phyloP scores from a whole-genome alignment of 2,113 vertebrate genomes.

The Raja brachyura region DNA sequence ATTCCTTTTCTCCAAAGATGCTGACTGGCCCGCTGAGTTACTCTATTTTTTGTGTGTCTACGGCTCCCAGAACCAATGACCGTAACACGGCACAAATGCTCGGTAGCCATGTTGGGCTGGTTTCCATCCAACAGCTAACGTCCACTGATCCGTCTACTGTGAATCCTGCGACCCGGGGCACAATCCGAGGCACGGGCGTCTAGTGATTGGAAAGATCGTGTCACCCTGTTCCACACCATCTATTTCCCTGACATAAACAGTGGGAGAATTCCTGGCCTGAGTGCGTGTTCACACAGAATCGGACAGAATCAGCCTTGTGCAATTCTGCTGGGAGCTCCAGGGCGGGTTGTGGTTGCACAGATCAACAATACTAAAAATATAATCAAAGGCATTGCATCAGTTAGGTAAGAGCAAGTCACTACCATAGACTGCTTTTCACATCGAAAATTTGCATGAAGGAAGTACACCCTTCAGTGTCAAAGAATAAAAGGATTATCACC shows the following conservation, averaged over 20 bases:
- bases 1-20: too few species aligned
- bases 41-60: too few species aligned
- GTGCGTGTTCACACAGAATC: not conserved
- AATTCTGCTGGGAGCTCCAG: not conserved
- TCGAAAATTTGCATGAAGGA: not conserved
- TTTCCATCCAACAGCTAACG: not conserved
- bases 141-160: not conserved
- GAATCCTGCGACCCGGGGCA: not conserved
- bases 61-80: not conserved
- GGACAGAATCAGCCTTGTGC: not conserved
- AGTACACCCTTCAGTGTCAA: not conserved
- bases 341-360: not conserved
- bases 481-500: not conserved
- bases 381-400: not conserved
- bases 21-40: too few species aligned
- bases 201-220: not conserved
- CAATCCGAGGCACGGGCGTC: not conserved
- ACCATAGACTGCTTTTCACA: not conserved
- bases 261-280: constrained; percentile 11
- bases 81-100: not conserved
- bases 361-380: not conserved
- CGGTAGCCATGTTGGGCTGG: not conserved
- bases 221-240: not conserved
- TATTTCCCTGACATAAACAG: constrained; percentile 17
- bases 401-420: not conserved